These are phyloP conservation scores for Tylochromis polylepis DNA, from an alignment of 2,113 vertebrate species.

Conservation along the genomic window DNA sequence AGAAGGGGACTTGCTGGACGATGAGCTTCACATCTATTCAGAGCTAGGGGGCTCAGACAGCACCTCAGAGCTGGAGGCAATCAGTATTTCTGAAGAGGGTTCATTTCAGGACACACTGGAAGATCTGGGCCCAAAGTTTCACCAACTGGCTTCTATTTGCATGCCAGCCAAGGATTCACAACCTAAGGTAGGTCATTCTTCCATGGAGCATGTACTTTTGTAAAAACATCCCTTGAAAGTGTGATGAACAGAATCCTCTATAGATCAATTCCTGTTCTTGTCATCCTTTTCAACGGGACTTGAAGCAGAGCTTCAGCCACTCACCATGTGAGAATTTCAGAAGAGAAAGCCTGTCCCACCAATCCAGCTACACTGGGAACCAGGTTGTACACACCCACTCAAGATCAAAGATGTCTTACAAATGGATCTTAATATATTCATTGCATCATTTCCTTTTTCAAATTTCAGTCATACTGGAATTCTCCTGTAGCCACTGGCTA, in stretches of 20 bases:
- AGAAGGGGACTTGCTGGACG: background rate
- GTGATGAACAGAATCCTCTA: background rate
- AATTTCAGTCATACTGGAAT: fast-evolving
- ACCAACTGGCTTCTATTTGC: background rate
- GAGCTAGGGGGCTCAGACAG: background rate
- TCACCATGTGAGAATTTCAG: background rate
- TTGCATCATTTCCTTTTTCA: fast-evolving
- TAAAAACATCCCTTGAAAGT: background rate
- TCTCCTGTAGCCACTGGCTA: background rate
- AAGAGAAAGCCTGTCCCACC: background rate
- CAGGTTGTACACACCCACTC: background rate
- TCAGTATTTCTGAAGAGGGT: background rate
- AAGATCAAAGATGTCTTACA: background rate
- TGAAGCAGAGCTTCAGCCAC: background rate
- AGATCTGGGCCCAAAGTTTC: background rate
- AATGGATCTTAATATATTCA: background rate
- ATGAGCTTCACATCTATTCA: background rate
- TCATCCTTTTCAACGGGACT: background rate
- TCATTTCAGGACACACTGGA: background rate
- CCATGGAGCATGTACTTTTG: background rate
- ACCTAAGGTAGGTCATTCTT: background rate
- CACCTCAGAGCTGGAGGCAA: background rate
- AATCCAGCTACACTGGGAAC: background rate
- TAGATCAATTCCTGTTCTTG: background rate
- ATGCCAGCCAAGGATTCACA: background rate